Evolutionary conservation across 2,113 vertebrate genomes (phyloP), one percentile per base, ranked within the genome.

Genomic region (Arenaria interpres): DNA sequence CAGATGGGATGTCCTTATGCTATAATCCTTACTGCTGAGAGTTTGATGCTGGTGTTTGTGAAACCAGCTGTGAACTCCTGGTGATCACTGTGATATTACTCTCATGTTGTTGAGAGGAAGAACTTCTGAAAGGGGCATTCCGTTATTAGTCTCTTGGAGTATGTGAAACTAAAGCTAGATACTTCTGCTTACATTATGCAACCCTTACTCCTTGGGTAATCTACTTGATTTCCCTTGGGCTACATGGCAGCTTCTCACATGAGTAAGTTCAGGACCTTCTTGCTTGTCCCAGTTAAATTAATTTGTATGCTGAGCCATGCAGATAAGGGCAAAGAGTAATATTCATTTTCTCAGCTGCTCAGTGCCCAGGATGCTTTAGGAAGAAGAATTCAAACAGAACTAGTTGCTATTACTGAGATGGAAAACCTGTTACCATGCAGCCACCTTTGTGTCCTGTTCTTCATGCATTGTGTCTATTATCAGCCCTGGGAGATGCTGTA

Each of bases 271-370:
- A 94, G 78, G 81, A 73, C 30, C 68, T 72, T 92, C 59, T 73
- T 76, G 62, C 27, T 62, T 85, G 63, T 83, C 90, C 90, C 51
- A 75, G 60, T 87, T 94, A 78, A 92, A 85, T 78, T 78, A 74
- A 94, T 82, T 67, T 85, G 66, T 90, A 93, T 90, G 72, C 87
- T 73, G 75, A 95, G 57, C 82, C 92, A 88, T 6, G 72, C 85
- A 93, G 92, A 86, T 80, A 71, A 77, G 75, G 75, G 71, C 56
- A 56, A 33, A 87, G 64, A 88, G 9, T 60, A 79, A 43, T 1
- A 82, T 88, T 87, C n/a, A 62, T 87, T 30, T 56, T 64, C 67
- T 80, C 53, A 90, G 85, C 85, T 96, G 85, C 79, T 90, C 14
- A 32, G 69, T 86, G 88, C 48, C 82, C 74, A 83, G 72, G 67